Evolutionary conservation across 2,797 vertebrate species (phyloP).

Genomic region (Cuculus canorus): DNA sequence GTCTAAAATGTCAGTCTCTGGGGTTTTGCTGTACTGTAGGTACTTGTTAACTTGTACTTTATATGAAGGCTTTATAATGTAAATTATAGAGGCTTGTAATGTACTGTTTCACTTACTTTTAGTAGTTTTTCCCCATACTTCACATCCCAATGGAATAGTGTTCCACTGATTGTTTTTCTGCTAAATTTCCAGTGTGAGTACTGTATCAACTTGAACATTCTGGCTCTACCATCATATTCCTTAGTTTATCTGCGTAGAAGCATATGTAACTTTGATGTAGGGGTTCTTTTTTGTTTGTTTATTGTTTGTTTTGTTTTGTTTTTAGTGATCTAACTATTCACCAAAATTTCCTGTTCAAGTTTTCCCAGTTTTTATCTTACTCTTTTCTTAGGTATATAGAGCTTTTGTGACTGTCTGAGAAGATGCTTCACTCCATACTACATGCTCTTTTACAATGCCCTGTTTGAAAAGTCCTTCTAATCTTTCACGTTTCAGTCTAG

Average conservation of each 20-base stretch:
- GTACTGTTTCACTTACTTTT: not conserved
- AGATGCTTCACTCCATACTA: not conserved
- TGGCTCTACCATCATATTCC: not conserved
- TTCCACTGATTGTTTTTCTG: not conserved
- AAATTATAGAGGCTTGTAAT: not conserved
- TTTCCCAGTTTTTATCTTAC: not conserved
- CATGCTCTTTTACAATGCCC: not conserved
- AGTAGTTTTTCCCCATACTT: not conserved
- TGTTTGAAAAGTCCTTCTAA: not conserved
- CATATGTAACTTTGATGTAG: not conserved
- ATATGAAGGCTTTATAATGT: not conserved
- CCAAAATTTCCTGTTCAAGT: not conserved
- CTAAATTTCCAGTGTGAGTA: not conserved
- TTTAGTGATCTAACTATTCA: not conserved
- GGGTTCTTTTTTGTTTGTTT: not conserved
- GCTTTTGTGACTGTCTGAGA: not conserved
- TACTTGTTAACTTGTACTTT: not conserved
- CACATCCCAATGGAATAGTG: not conserved
- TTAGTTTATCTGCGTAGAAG: not conserved
- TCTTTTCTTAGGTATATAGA: not conserved
- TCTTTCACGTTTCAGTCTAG: not conserved
- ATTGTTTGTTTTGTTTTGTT: not conserved
- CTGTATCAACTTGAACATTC: not conserved
- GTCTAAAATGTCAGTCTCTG: not conserved
- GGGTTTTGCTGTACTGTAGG: not conserved